Evolutionary conservation across 2,113 vertebrate species (phyloP).

Genomic region (Glaucidium brasilianum): DNA sequence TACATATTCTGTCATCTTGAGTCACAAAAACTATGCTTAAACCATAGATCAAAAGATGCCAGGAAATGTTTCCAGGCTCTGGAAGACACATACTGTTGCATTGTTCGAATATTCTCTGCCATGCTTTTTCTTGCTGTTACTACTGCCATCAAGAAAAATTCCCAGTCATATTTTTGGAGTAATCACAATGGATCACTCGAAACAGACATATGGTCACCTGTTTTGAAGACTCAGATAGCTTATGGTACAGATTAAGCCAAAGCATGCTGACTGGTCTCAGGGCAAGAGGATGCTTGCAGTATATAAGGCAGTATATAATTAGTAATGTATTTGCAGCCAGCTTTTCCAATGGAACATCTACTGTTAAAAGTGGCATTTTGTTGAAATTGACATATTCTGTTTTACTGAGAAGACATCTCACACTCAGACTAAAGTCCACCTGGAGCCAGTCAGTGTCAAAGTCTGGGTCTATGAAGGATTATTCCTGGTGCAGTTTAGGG

Average conservation of each 20-base stretch:
- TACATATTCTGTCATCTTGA: neutral
- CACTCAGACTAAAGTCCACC: neutral
- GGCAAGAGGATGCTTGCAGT: neutral
- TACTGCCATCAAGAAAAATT: neutral
- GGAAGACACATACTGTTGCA: rapidly evolving
- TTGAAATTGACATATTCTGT: neutral
- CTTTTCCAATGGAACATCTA: neutral
- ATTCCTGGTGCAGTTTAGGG: neutral
- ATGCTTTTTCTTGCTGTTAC: neutral
- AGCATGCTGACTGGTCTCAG: neutral
- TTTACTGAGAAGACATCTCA: neutral
- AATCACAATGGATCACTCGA: neutral
- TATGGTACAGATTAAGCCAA: neutral
- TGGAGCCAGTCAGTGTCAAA: rapidly evolving
- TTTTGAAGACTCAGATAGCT: neutral
- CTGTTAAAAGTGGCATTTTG: neutral
- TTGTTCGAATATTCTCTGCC: neutral
- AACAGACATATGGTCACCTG: neutral
- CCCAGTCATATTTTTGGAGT: neutral
- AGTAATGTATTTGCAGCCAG: neutral
- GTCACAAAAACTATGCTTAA: neutral
- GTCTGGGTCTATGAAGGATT: neutral
- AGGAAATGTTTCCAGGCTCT: neutral
- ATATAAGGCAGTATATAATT: neutral
- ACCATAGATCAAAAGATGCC: neutral